phyloP scores from a whole-genome alignment of 2,113 vertebrate genomes.

The Corvus hawaiiensis region DNA sequence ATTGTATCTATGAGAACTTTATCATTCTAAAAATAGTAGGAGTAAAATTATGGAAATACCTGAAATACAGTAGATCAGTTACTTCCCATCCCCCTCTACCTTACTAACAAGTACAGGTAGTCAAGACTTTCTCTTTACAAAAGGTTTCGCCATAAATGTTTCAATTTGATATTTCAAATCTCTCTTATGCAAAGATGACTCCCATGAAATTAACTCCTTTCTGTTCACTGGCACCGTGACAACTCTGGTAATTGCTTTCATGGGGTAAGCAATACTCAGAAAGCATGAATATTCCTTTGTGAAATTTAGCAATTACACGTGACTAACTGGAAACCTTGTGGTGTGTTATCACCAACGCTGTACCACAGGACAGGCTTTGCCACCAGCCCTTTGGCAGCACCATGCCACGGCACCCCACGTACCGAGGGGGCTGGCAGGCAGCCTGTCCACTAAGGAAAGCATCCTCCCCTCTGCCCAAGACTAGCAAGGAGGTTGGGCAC shows the following conservation, averaged over 20 bases:
- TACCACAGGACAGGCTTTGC: accelerated
- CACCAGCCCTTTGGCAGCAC: accelerated
- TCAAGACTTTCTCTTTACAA: background rate
- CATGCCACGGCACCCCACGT: accelerated
- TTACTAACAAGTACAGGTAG: background rate
- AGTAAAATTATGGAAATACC: background rate
- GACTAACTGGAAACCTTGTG: background rate
- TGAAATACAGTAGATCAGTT: background rate
- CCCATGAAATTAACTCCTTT: slow-evolving; percentile 50
- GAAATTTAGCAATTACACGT: background rate
- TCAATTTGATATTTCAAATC: slow-evolving; percentile 27
- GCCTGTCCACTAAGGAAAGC: background rate
- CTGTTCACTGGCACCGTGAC: background rate
- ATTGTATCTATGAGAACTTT: background rate
- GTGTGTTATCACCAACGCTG: accelerated
- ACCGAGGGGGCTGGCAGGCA: accelerated
- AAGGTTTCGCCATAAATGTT: slow-evolving; percentile 18
- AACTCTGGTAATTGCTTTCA: slow-evolving; percentile 21
- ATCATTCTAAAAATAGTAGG: background rate
- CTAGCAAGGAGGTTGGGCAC: accelerated
- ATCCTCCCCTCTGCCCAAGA: accelerated
- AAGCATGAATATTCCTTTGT: slow-evolving; percentile 33
- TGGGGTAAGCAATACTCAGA: slow-evolving; percentile 15
- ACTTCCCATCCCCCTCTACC: background rate
- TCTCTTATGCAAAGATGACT: background rate